Percentiles rank a stretch among this genome's conserved stretches.
phyloP scores from a whole-genome alignment of 1,140 invertebrate genomes.

The Belonocnema kinseyi region DNA sequence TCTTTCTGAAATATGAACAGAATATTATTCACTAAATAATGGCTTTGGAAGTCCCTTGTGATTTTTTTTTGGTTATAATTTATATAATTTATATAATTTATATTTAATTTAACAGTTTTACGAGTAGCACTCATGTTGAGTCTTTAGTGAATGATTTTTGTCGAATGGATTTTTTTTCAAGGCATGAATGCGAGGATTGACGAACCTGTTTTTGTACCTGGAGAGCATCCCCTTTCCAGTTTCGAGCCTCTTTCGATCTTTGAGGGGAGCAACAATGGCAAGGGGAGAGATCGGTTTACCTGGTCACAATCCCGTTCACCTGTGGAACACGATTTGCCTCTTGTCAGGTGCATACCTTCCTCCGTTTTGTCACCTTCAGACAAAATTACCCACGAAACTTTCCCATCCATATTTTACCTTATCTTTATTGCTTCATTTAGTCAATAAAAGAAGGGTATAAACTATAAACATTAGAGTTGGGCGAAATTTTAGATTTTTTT shows the following conservation, averaged over 20 bases:
- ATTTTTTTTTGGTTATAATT: too few relatives aligned
- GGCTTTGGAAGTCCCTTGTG: too few relatives aligned
- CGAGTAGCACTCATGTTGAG: slow-evolving; percentile 1
- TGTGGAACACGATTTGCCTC: slow-evolving; percentile 32
- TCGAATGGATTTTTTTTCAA: background rate
- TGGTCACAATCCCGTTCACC: slow-evolving; percentile 34
- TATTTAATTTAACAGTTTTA: slow-evolving; percentile 3
- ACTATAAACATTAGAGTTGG: background rate
- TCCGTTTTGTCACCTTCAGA: slow-evolving; percentile 16
- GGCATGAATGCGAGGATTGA: background rate
- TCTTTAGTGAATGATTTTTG: background rate
- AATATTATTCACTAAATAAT: too few relatives aligned
- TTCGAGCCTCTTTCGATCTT: slow-evolving; percentile 25
- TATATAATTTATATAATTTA: too few relatives aligned
- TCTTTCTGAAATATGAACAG: too few relatives aligned
- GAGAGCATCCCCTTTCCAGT: slow-evolving; percentile 22
- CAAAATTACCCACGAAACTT: slow-evolving; percentile 2
- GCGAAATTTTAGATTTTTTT: too few relatives aligned
- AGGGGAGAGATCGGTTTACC: slow-evolving; percentile 36
- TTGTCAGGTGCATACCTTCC: slow-evolving; percentile 20
- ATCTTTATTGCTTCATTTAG: background rate
- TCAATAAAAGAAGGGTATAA: background rate
- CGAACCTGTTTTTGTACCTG: slow-evolving; percentile 18
- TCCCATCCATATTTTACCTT: slow-evolving; percentile 13
- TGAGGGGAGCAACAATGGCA: slow-evolving; percentile 2